Base-by-base conservation (phyloP, 2,888 invertebrate species). In the Gisinianus flammeolus region DNA sequence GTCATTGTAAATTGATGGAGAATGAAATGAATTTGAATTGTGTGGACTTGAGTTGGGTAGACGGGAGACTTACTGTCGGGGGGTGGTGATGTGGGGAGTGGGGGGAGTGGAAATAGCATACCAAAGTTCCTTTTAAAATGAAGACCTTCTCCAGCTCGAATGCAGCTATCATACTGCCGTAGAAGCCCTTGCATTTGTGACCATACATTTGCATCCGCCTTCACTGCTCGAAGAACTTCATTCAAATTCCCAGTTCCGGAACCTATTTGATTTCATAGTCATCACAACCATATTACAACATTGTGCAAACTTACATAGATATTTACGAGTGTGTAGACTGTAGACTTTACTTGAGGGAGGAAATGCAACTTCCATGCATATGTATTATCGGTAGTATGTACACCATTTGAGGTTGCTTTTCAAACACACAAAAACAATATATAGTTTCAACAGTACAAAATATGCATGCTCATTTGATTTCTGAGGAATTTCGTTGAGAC, bases 121-220 rank as follows among this genome's bases (percentile, higher is more conserved):
- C 62, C 44, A 44, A 70, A n/a, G 31, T 35, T 80, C 52, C 84
- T 80, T 77, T 85, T 85, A 81, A 81, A 85, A 79, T 85, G 85
- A 75, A 85, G 82, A 70, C 85, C 85, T 76, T 85, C 85, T 70
- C 83, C 85, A 28, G 85, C 85, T 72, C 85, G 80, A 78, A 85
- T 83, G 64, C 85, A 85, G 79, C 83, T 83, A 74, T 85, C 85
- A 79, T 85, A 85, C 71, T 83, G 79, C 30, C 83, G 80, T 30
- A 85, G 79, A 10, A 85, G 79, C 66, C 71, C 82, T 69, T 82
- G 82, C 82, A 85, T 82, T 66, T 82, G 81, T 26, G 83, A 80
- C 85, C 85, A 85, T 19, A 82, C 79, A 56, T 81, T 83, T 24
- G 83, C 83, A 79, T 85, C 82, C 28, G 81, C 80, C 76, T 82